Evolutionary conservation across 2,113 vertebrate species (phyloP).

Genomic region (Bufo gargarizans): DNA sequence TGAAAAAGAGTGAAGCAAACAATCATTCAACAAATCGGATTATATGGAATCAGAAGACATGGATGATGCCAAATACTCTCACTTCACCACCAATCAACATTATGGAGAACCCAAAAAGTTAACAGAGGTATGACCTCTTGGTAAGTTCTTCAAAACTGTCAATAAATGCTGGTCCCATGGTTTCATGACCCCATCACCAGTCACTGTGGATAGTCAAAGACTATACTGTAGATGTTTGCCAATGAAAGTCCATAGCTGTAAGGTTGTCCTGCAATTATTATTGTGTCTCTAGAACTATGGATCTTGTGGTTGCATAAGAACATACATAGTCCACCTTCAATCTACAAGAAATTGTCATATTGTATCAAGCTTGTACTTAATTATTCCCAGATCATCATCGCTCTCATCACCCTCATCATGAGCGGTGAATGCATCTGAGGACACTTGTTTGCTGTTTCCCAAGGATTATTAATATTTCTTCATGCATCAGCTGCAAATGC

Average conservation of each 20-base stretch:
- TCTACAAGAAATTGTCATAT: background rate
- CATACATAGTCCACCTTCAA: background rate
- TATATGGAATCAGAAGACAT: conserved; percentile 79
- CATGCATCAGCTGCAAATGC: conserved; percentile 1
- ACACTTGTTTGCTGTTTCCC: conserved; percentile 31
- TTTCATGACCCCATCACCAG: conserved; percentile 24
- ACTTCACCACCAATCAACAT: conserved; percentile 78
- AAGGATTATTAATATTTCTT: conserved; percentile 27
- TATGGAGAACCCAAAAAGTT: conserved; percentile 83
- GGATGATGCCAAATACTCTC: conserved; percentile 82
- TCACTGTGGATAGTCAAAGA: conserved; percentile 11
- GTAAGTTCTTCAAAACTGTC: conserved; percentile 10
- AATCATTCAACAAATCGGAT: conserved; percentile 84
- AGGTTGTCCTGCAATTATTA: conserved; percentile 35
- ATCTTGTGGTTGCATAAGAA: background rate
- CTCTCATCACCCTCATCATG: background rate
- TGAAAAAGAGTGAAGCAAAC: conserved; percentile 79
- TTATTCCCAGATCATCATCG: background rate
- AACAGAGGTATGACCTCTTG: conserved; percentile 83
- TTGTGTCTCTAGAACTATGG: conserved; percentile 4
- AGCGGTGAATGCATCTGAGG: background rate
- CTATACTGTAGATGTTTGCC: conserved; percentile 12
- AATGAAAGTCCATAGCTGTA: conserved; percentile 8
- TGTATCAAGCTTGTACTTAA: background rate
- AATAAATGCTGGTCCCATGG: background rate